Conservation (phyloP, 2,113 vertebrate genomes). For the Pantherophis guttatus region DNA sequence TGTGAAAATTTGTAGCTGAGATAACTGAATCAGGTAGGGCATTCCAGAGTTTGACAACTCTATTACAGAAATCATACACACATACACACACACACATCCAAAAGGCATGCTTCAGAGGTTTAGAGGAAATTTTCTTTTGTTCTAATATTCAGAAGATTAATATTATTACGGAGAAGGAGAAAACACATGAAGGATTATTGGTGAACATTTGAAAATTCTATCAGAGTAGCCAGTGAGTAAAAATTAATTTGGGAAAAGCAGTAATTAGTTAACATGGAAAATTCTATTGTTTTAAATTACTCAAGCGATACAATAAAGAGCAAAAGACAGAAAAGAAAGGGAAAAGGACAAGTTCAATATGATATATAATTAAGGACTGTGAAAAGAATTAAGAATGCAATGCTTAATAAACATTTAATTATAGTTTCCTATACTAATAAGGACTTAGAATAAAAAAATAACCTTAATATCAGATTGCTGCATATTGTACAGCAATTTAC, state of each 20-base stretch:
- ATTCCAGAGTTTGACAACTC: too few species aligned
- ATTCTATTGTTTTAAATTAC: neutral
- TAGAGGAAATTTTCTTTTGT: neutral
- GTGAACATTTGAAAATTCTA: neutral
- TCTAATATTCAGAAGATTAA: neutral
- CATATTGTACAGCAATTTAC: neutral
- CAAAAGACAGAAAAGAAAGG: neutral
- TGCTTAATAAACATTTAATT: conserved; percentile 4
- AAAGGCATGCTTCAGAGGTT: neutral
- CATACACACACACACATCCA: neutral
- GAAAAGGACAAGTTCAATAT: conserved; percentile 1
- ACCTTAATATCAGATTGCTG: fast-evolving
- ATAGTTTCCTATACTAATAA: neutral
- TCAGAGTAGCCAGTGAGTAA: neutral
- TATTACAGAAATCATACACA: neutral
- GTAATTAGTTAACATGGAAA: neutral
- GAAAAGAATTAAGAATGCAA: neutral
- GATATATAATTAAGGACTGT: conserved; percentile 25
- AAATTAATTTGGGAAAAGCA: neutral
- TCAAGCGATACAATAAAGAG: conserved; percentile 27
- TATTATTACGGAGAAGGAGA: neutral
- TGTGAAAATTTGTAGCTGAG: too few species aligned
- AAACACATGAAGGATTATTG: neutral
- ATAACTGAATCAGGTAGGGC: too few species aligned
- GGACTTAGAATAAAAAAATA: conserved; percentile 26